Conservation (phyloP, 1,140 invertebrate species). For the Euschistus heros region DNA sequence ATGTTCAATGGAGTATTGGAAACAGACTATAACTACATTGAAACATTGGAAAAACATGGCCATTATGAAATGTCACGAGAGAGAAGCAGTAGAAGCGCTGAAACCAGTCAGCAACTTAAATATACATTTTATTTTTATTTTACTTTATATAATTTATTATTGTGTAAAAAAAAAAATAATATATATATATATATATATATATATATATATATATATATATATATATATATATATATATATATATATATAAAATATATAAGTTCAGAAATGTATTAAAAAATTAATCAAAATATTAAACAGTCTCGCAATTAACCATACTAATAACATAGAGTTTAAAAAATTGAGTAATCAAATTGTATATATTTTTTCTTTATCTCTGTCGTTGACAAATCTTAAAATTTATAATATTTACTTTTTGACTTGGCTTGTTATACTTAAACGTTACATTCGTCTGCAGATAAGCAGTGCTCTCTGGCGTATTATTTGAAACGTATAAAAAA, state of each 20-base stretch:
- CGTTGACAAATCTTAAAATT: background rate
- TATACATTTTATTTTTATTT: background rate
- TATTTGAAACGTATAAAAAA: too few species aligned
- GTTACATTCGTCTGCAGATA: too few species aligned
- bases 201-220: background rate
- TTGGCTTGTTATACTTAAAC: too few species aligned
- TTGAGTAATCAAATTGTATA: background rate
- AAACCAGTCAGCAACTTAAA: background rate
- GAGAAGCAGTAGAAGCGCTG: background rate
- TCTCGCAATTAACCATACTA: background rate
- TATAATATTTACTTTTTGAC: background rate
- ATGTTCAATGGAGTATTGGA: background rate
- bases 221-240: conserved; percentile 1
- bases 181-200: background rate
- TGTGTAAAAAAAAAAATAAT: conserved; percentile 40
- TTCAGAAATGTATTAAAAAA: background rate
- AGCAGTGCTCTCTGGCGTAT: too few species aligned
- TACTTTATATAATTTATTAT: background rate
- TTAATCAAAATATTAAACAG: background rate
- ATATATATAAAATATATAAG: background rate
- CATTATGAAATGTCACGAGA: background rate
- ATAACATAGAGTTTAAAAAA: background rate
- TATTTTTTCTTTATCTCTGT: background rate
- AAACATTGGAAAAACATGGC: background rate
- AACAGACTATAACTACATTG: background rate